Base-by-base conservation (phyloP, 2,797 vertebrate genomes). In the Enteromius radiatus region DNA sequence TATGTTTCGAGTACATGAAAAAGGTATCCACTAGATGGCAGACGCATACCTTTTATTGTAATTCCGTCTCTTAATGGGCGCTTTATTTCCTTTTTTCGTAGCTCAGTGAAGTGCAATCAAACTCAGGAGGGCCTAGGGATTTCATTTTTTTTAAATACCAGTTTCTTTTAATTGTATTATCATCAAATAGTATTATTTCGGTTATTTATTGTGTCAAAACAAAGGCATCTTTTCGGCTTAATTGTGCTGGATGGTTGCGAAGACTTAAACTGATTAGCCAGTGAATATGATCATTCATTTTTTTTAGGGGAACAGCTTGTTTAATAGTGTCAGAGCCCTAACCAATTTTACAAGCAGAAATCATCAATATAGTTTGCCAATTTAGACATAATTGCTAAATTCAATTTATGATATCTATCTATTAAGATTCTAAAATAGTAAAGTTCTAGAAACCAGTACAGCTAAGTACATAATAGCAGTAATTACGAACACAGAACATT, bases 11-110 rank as follows among this genome's bases (percentile, higher is more conserved):
- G 17, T 31, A 8, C 1, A 49, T 63, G 6, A 12, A 12, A 21
- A 10, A 19, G 4, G 15, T 69, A 9, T 77, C 74, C 81, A 70
- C 74, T 77, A 83, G 81, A 49, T 83, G 81, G 36, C 74, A 77
- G 52, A 47, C 38, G 45, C 38, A 17, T 47, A 54, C 74, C 19
- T 69, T 47, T 45, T 28, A 23, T 82, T 26, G 14, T 17, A 47
- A 47, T 21, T 26, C 47, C 5, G 28, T n/a, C 45, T 71, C 11
- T 33, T 33, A 33, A 21, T n/a, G 11, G 70, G 49, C 15, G 1
- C 5, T 11, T 33, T 33, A 10, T 14, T 33, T 7, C 0, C 28
- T 33, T 7, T 33, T 7, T 52, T 36, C 36, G 70, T 33, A 21
- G 10, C 4, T 19, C 2, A 21, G 23, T 19, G 17, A 45, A 71